Base-by-base conservation (phyloP, 1,140 invertebrate genomes). In the Ceratosolen solmsi region DNA sequence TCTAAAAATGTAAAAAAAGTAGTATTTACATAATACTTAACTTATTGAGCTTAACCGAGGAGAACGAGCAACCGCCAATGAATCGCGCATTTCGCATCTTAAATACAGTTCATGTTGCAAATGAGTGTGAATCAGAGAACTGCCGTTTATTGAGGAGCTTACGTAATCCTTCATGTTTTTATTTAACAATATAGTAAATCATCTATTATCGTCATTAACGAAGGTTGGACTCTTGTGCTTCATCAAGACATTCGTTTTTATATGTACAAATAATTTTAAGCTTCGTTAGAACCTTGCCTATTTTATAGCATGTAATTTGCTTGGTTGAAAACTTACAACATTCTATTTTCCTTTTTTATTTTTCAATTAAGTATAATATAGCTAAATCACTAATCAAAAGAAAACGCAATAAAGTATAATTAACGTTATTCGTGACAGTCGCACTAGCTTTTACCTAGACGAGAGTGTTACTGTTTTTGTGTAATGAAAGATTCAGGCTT, bases 91-190 rank as follows among this genome's bases (percentile, higher is more conserved):
- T n/a, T 70, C 70, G 73, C 73, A 82, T 71, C 46, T 71, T 58
- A 76, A 82, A 49, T 36, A 38, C 63, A 46, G 71, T 82, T 82
- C 74, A 77, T 4, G n/a, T 82, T 82, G 65, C 80, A 82, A 82
- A 77, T 77, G 74, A 72, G 77, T 22, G 13, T 11, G 25, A 72
- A 51, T 72, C 20, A 36, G 17, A 70, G 41, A 36, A 27, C 4
- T 54, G 11, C 22, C 22, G 58, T 80, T 72, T 38, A 0, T 41
- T 25, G 38, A 46, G n/a, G 65, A 60, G 73, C 27, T 46, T 9
- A 8, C 27, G 27, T 63, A 60, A 79, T 70, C 71, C 71, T 79
- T 71, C 51, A 22, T 25, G 1, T 9, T 20, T 33, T 27, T 11
- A 25, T 22, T 49, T 4, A 22, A 13, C 1, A n/a, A 4, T 22